A percentile compares a stretch with the other conserved stretches of the same genome.
Conservation (phyloP, 1,140 invertebrate genomes). For the Wasmannia auropunctata region DNA sequence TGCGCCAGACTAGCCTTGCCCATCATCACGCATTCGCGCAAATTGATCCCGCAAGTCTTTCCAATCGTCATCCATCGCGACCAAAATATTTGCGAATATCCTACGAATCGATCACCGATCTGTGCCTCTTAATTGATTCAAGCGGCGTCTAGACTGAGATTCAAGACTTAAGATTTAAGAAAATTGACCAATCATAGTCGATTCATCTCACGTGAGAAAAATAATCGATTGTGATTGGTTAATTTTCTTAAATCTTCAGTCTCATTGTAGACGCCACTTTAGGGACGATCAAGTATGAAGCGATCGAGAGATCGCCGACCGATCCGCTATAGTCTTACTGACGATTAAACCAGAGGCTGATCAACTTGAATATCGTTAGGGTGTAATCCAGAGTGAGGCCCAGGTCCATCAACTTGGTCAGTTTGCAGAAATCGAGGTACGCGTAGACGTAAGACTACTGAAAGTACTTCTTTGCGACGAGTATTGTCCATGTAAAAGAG, state of each 20-base stretch:
- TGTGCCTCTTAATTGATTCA: neutral
- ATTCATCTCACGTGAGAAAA: no score
- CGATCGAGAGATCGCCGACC: neutral
- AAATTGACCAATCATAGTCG: no score
- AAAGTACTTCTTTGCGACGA: constrained; percentile 30
- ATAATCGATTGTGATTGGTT: no score
- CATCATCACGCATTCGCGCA: constrained; percentile 30
- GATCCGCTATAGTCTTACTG: constrained; percentile 47
- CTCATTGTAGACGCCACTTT: no score
- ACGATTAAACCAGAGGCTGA: constrained; percentile 57
- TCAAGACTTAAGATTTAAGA: no score
- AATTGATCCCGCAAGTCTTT: neutral
- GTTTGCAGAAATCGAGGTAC: constrained; percentile 9
- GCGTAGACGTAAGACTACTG: constrained; percentile 50
- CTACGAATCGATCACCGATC: neutral
- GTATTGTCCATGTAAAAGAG: constrained; percentile 18
- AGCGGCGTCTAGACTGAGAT: no score
- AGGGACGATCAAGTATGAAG: neutral
- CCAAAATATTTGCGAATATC: constrained; percentile 34
- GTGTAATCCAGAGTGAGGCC: constrained; percentile 47
- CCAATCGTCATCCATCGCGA: constrained; percentile 38
- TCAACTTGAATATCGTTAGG: constrained; percentile 43
- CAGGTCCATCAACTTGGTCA: constrained; percentile 55
- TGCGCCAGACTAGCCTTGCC: constrained; percentile 21
- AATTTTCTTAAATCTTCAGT: no score